phyloP scores from a whole-genome alignment of 2,888 invertebrate genomes.

The Orthosia gracilis region DNA sequence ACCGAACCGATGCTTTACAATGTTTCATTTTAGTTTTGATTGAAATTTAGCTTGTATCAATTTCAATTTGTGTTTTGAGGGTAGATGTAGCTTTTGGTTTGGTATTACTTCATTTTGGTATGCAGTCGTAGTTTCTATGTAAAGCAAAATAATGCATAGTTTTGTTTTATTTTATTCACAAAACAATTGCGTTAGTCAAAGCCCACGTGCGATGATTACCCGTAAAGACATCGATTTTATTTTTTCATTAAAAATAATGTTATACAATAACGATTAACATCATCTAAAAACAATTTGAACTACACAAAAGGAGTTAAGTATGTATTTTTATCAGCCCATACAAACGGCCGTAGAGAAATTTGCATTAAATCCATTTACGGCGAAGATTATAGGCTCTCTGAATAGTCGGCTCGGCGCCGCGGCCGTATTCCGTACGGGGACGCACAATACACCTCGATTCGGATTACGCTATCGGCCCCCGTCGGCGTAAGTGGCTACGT shows the following conservation, averaged over 20 bases:
- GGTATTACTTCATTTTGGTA: neutral
- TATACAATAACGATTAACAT: slow-evolving; percentile 41
- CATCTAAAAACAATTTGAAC: slow-evolving; percentile 79
- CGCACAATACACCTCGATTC: slow-evolving; percentile 87
- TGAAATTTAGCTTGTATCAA: slow-evolving; percentile 57
- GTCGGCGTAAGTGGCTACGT: slow-evolving; percentile 84
- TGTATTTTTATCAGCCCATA: slow-evolving; percentile 82
- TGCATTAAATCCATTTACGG: slow-evolving; percentile 88
- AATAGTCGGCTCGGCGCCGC: slow-evolving; percentile 80
- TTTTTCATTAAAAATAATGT: slow-evolving; percentile 20
- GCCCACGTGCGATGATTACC: too few species aligned
- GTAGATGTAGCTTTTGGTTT: slow-evolving; percentile 17
- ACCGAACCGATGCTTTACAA: slow-evolving; percentile 75
- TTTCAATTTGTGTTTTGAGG: slow-evolving; percentile 47
- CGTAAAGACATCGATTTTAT: neutral
- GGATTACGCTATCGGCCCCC: slow-evolving; percentile 86
- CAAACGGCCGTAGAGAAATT: slow-evolving; percentile 80
- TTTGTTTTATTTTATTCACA: neutral
- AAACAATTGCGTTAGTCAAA: neutral
- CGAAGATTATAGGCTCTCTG: slow-evolving; percentile 82
- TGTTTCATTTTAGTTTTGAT: slow-evolving; percentile 76
- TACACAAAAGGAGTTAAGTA: slow-evolving; percentile 78
- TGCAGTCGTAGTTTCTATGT: neutral
- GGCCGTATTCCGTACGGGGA: slow-evolving; percentile 73
- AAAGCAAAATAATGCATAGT: too few species aligned